Evolutionary conservation across 1,140 invertebrate species (phyloP).

Genomic region (Drosophila nigrodunni): DNA sequence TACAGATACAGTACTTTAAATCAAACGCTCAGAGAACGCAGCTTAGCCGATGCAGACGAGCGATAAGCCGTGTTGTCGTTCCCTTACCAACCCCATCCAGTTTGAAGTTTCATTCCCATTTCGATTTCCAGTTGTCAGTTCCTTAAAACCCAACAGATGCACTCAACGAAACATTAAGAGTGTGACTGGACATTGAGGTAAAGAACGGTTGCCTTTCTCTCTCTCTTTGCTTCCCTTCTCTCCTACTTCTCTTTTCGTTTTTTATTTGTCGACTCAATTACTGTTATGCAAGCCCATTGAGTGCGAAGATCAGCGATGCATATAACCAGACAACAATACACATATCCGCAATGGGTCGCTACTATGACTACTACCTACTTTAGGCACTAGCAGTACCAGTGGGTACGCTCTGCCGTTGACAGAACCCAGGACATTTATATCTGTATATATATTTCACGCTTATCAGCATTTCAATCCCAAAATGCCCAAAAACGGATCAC

Average conservation of each 20-base stretch:
- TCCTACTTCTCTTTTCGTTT: background rate
- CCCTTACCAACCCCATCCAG: background rate
- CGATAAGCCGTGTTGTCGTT: slow-evolving; percentile 46
- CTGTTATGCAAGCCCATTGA: slow-evolving; percentile 65
- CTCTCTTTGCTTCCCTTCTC: too few species aligned
- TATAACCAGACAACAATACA: slow-evolving; percentile 58
- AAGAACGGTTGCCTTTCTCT: background rate
- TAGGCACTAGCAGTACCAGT: slow-evolving; percentile 18
- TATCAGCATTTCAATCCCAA: slow-evolving; percentile 52
- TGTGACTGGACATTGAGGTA: slow-evolving; percentile 14
- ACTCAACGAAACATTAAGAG: slow-evolving; percentile 40
- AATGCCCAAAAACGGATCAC: slow-evolving; percentile 32
- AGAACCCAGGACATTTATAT: slow-evolving; percentile 50
- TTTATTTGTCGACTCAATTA: slow-evolving; percentile 59
- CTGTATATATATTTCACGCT: slow-evolving; percentile 64
- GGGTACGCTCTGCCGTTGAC: slow-evolving; percentile 62
- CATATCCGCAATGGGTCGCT: slow-evolving; percentile 47
- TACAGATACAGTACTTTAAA: slow-evolving; percentile 38
- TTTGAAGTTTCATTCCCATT: background rate
- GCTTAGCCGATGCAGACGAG: slow-evolving; percentile 62
- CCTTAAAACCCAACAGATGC: slow-evolving; percentile 70
- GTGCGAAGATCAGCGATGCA: slow-evolving; percentile 72
- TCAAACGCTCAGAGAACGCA: slow-evolving; percentile 41
- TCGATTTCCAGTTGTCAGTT: slow-evolving; percentile 28
- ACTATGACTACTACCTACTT: slow-evolving; percentile 6